phyloP scores from a whole-genome alignment of 2,888 invertebrate species.

The Rhimphoctona megacephalus region DNA sequence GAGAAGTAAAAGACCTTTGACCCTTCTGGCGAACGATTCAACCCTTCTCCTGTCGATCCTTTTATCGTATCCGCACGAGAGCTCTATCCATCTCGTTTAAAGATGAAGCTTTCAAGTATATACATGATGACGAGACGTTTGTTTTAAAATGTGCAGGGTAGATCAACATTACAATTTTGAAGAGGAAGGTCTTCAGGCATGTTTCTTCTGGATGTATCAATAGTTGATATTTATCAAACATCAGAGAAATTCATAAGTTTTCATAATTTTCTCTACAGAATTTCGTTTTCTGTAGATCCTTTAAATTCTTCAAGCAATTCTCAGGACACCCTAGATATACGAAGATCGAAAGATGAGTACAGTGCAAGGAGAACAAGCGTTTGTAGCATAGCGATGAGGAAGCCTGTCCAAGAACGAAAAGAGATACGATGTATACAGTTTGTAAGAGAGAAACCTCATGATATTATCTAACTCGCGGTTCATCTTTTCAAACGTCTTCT shows the following conservation, averaged over 20 bases:
- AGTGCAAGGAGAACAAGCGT: slow-evolving; percentile 7
- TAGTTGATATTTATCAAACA: neutral
- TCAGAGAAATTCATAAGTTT: neutral
- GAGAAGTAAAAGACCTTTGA: slow-evolving; percentile 46
- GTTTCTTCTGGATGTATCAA: neutral
- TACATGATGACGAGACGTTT: neutral
- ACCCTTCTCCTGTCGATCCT: slow-evolving; percentile 62
- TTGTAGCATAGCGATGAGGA: slow-evolving; percentile 22
- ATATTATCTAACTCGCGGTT: slow-evolving; percentile 60
- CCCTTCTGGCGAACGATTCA: slow-evolving; percentile 40
- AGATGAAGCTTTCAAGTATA: neutral
- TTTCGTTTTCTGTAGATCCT: neutral
- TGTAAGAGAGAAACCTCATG: slow-evolving; percentile 42
- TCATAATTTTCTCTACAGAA: neutral
- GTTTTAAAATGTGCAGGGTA: neutral
- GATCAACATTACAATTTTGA: too few relatives aligned
- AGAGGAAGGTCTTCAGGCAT: neutral
- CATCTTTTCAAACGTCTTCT: slow-evolving; percentile 59
- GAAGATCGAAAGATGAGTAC: slow-evolving; percentile 36
- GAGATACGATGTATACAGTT: slow-evolving; percentile 11
- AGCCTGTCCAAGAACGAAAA: slow-evolving; percentile 21
- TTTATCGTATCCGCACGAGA: slow-evolving; percentile 46
- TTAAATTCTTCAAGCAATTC: neutral
- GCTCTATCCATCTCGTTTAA: slow-evolving; percentile 57
- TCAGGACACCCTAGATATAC: neutral